Evolutionary conservation across 2,888 invertebrate species (phyloP), one percentile per base, ranked within the genome.

Genomic region (Ypsolopha sequella): DNA sequence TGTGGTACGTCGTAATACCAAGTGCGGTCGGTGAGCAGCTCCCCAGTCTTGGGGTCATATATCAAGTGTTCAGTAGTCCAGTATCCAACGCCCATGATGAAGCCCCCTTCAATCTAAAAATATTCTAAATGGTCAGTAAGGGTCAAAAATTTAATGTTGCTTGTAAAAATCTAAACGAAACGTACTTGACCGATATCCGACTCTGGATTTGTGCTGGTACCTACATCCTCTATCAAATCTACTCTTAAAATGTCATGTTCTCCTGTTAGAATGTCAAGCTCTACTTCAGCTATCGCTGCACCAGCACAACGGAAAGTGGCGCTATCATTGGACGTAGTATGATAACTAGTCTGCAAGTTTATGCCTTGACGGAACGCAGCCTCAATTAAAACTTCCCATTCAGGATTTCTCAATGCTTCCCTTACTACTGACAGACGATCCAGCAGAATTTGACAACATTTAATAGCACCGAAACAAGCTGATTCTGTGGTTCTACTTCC

Each of bases 1-100:
- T 89, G 89, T 0, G 91, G 91, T 10, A 89, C 87, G 64, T 90
- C 89, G 62, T 91, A 92, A 53, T 86, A 88, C 93, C 93, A 93
- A 10, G 92, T 91, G 51, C 91, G 84, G 61, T 90, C 84, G 9
- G 92, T 91, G 4, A 90, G 71, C 7, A 91, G 64, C 58, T 85
- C 75, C 1, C 92, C 93, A 14, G 89, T 88, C 34, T 74, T 63
- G 8, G 80, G 69, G 58, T 90, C 85, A 59, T 87, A 90, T 6
- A 89, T 76, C 49, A 92, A 61, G 57, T 90, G 85, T 68, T 93
- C 93, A 0, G 76, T 77, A 0, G 91, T 89, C 87, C 89, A 91
- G 61, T 90, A 90, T 8, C 93, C 93, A 9, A 70, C 67, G 57
- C 76, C 91, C 90, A 91, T 91, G 1, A 90, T 73, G 60, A 92